Evolutionary conservation across 2,797 vertebrate species (phyloP).

Genomic region (Delichon dasypus): DNA sequence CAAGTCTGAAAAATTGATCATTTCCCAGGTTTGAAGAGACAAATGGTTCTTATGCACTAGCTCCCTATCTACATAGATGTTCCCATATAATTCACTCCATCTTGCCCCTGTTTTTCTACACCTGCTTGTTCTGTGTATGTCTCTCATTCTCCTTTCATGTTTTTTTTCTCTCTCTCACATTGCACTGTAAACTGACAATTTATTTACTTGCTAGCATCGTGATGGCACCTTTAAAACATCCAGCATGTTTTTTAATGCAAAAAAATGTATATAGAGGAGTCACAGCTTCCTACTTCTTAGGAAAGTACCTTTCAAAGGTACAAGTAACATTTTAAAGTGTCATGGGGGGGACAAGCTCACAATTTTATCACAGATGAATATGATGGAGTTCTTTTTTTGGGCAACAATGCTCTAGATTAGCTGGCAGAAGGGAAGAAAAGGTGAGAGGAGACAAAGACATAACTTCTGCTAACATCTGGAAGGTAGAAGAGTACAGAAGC

Average conservation of each 20-base stretch:
- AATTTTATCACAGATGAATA: not conserved
- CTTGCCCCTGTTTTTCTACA: not conserved
- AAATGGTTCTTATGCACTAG: accelerated
- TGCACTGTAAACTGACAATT: not conserved
- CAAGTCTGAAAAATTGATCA: not conserved
- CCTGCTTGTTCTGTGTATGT: not conserved
- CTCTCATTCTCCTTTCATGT: not conserved
- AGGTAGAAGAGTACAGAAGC: not conserved
- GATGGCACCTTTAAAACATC: not conserved
- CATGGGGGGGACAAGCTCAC: not conserved
- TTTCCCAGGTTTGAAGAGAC: not conserved
- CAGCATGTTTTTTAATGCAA: not conserved
- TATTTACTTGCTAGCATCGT: not conserved
- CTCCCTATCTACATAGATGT: not conserved
- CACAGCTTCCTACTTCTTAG: not conserved
- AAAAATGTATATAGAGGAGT: not conserved
- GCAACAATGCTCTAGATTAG: not conserved
- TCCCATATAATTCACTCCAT: not conserved
- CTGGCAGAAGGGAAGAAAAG: not conserved
- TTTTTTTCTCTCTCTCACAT: not conserved
- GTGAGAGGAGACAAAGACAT: not conserved
- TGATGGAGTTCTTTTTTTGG: accelerated
- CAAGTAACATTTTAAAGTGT: not conserved
- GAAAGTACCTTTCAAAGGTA: not conserved
- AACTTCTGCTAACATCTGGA: not conserved